Evolutionary conservation across 2,797 vertebrate genomes (phyloP), one percentile per base, ranked within the genome.

Genomic region (Danio jaintianensis): DNA sequence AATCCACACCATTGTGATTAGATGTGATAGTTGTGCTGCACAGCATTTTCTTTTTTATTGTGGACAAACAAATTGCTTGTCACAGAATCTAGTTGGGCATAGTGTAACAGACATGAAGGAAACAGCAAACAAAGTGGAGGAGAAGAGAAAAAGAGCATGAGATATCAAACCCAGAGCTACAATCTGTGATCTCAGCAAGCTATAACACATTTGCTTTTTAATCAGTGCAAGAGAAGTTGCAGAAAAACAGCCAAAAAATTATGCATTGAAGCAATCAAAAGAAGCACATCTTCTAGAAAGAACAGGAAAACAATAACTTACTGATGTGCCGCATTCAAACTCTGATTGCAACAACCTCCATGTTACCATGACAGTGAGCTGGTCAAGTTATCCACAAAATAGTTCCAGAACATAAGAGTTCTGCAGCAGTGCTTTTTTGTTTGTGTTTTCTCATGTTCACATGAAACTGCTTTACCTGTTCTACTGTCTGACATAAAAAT

Each of bases 81-180:
- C 0, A 6, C 29, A 70, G 10, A 40, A 13, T 70, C 68, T 70
- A 53, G 10, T 40, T 4, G 2, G 36, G 20, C 68, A 70, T 40
- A n/a, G 10, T 56, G 52, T 55, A 64, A 62, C 12, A 61, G 20
- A 79, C 38, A 64, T 43, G 43, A 64, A 71, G 62, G 62, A 85
- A 58, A 36, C 40, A 43, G 29, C 13, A 62, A 68, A 72, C 18
- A 7, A 62, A 48, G 53, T 13, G 2, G 42, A 68, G 47, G 20
- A 66, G 29, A 62, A 68, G 6, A 68, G 68, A 73, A 29, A 12
- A 16, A 68, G 29, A 61, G 47, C 0, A 0, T 38, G 22, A 15
- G 22, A 63, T 62, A 63, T 63, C 53, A 75, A 61, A 70, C 40
- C 48, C 38, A 43, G 50, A 40, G 64, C 63, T 63, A 48, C 38